phyloP scores from a whole-genome alignment of 2,888 invertebrate species.

The Malthinus flaveolus region DNA sequence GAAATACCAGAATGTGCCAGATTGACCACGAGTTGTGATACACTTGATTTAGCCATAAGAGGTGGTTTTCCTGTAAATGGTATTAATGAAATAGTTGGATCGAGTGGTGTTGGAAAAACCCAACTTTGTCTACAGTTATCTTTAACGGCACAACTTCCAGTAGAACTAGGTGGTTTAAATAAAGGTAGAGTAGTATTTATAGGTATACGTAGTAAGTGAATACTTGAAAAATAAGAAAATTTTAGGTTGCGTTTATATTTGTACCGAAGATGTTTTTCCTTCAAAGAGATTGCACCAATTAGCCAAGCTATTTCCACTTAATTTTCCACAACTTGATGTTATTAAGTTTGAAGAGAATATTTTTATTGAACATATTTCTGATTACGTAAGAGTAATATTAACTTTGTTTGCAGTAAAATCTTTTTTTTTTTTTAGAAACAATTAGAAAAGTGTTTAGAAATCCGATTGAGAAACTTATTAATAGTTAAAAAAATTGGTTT shows the following conservation, averaged over 20 bases:
- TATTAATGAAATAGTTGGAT: constrained; percentile 79
- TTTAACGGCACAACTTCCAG: constrained; percentile 64
- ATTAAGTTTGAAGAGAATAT: constrained; percentile 62
- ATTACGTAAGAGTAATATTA: constrained; percentile 55
- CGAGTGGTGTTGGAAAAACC: constrained; percentile 81
- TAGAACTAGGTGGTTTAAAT: constrained; percentile 58
- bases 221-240: not conserved
- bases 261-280: constrained; percentile 80
- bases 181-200: constrained; percentile 50
- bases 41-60: constrained; percentile 62
- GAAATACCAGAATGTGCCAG: constrained; percentile 38
- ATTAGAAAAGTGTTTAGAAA: constrained; percentile 59
- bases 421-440: constrained; percentile 55
- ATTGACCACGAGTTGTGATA: constrained; percentile 61
- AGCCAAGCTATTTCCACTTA: constrained; percentile 48
- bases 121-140: constrained; percentile 76
- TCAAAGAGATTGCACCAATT: constrained; percentile 66
- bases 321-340: constrained; percentile 32
- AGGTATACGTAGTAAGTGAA: not conserved
- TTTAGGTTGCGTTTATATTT: constrained; percentile 66
- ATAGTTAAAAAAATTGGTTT: constrained; percentile 60
- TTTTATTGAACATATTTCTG: constrained; percentile 67
- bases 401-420: constrained; percentile 14
- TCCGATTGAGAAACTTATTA: constrained; percentile 61
- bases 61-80: constrained; percentile 72